Evolutionary conservation across 2,888 invertebrate species (phyloP).

Genomic region (Cryptophagus acutangulus): DNA sequence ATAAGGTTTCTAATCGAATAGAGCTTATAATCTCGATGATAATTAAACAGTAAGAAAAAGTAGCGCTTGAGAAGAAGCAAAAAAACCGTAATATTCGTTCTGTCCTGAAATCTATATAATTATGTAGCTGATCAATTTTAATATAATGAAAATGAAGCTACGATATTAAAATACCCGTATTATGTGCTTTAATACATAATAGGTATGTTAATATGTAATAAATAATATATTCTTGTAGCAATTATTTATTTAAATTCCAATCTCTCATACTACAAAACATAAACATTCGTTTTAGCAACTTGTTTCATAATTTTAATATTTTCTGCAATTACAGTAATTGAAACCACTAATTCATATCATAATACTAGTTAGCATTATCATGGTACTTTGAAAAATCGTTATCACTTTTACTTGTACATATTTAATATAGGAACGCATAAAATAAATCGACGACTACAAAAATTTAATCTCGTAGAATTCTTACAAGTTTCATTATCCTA

Average conservation of each 20-base stretch:
- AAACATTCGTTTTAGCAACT: constrained; percentile 7
- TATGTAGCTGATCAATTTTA: too few species aligned
- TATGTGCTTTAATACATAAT: constrained; percentile 21
- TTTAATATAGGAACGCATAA: constrained; percentile 15
- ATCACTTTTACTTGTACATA: constrained; percentile 5
- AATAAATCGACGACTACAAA: constrained; percentile 30
- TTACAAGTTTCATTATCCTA: constrained; percentile 38
- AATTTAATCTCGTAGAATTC: constrained; percentile 35
- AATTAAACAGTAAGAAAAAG: too few species aligned
- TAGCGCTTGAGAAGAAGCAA: too few species aligned
- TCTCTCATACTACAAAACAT: constrained; percentile 7
- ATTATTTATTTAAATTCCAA: constrained; percentile 21
- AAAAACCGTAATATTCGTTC: too few species aligned
- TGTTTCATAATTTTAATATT: constrained; percentile 17
- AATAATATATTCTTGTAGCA: constrained; percentile 21
- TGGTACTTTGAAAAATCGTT: constrained; percentile 3
- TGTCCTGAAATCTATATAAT: too few species aligned
- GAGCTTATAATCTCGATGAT: too few species aligned
- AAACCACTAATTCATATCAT: constrained; percentile 21
- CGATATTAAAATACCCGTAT: constrained; percentile 22
- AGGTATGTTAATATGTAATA: constrained; percentile 23
- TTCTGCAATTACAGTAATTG: constrained; percentile 22
- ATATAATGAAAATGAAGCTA: too few species aligned
- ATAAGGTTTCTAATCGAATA: too few species aligned
- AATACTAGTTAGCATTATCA: constrained; percentile 1